Conservation (phyloP, 2,797 vertebrate species). For the Rhinophrynus dorsalis region DNA sequence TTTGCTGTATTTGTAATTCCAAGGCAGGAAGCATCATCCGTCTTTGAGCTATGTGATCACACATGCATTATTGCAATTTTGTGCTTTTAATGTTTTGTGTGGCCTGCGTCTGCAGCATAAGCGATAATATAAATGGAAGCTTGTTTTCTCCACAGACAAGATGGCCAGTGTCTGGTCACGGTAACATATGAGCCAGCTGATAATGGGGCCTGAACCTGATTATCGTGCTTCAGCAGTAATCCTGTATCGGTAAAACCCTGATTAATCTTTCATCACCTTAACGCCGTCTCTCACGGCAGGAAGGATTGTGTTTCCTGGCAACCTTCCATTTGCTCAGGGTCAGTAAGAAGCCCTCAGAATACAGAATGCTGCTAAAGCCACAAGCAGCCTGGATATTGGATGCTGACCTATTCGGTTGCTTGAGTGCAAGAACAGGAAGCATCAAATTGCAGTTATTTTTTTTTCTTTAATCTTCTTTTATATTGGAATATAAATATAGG, state of each 20-base stretch:
- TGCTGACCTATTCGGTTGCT: conserved; percentile 44
- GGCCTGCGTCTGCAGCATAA: conserved; percentile 3
- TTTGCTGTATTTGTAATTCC: conserved; percentile 25
- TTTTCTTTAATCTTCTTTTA: background rate
- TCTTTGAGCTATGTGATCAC: conserved; percentile 31
- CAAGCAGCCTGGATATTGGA: conserved; percentile 50
- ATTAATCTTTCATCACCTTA: conserved; percentile 64
- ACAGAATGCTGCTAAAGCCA: conserved; percentile 51
- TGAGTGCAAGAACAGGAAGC: background rate
- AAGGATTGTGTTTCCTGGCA: conserved; percentile 63
- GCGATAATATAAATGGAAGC: conserved; percentile 15
- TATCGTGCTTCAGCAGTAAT: conserved; percentile 63
- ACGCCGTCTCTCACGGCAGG: conserved; percentile 32
- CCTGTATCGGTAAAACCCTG: conserved; percentile 61
- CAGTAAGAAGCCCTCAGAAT: conserved; percentile 55
- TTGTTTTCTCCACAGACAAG: conserved; percentile 41
- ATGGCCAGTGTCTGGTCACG: conserved; percentile 51
- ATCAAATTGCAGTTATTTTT: background rate
- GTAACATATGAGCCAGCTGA: conserved; percentile 52
- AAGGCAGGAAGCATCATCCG: conserved; percentile 7
- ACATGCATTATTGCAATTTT: conserved; percentile 37
- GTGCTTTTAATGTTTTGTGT: conserved; percentile 2
- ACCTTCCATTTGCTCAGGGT: conserved; percentile 57
- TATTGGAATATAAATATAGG: background rate
- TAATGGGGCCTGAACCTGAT: conserved; percentile 58